These are phyloP conservation scores for Peribatodes rhomboidaria DNA, from an alignment of 2,888 invertebrate genomes.

Conservation along the genomic window DNA sequence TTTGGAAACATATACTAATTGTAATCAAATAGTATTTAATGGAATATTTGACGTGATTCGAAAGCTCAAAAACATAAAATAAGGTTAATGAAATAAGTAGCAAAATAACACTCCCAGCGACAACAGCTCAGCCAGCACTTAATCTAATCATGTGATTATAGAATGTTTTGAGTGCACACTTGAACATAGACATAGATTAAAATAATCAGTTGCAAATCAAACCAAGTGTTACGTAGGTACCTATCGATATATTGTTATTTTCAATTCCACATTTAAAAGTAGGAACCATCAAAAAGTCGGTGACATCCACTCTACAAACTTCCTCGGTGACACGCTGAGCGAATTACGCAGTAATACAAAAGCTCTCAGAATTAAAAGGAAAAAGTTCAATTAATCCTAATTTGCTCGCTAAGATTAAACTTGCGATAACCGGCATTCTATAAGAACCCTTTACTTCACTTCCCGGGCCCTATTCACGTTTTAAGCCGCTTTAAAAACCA, in stretches of 20 bases:
- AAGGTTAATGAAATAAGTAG: constrained; percentile 32
- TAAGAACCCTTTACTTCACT: constrained; percentile 81
- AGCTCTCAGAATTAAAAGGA: constrained; percentile 74
- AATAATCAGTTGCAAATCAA: constrained; percentile 24
- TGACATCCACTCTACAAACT: constrained; percentile 64
- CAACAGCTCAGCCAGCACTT: neutral
- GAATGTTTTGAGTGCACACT: constrained; percentile 48
- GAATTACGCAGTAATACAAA: constrained; percentile 79
- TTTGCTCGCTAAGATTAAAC: constrained; percentile 83
- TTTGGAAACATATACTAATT: too few species aligned
- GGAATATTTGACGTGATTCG: too few species aligned
- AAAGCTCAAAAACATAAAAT: too few species aligned
- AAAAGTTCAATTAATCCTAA: constrained; percentile 86
- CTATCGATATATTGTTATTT: neutral
- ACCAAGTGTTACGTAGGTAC: neutral
- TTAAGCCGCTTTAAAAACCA: constrained; percentile 83
- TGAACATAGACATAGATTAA: constrained; percentile 45
- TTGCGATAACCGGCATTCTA: constrained; percentile 78
- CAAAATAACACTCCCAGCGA: constrained; percentile 13
- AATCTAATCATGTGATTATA: constrained; percentile 44
- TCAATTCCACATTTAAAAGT: neutral
- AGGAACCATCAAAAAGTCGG: constrained; percentile 25
- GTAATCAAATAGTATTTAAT: too few species aligned
- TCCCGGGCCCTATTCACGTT: constrained; percentile 70
- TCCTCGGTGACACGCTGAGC: constrained; percentile 71